A percentile compares a stretch with the other conserved stretches of the same genome.
phyloP scores from a whole-genome alignment of 92 coral and sea anemone genomes.

The Siderastrea siderea region DNA sequence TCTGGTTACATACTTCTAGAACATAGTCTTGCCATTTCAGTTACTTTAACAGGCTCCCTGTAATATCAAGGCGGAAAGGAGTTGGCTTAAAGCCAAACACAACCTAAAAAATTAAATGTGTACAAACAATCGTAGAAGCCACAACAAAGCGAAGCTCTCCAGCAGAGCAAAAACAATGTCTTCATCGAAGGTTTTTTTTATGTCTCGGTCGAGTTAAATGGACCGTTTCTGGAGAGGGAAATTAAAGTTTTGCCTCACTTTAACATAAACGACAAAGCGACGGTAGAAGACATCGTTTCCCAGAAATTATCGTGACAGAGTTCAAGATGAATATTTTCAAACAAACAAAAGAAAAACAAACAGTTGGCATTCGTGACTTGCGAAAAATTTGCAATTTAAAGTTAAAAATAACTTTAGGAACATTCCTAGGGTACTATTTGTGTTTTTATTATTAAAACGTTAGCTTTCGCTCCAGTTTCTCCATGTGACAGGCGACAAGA shows the following conservation, averaged over 20 bases:
- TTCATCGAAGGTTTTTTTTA: neutral
- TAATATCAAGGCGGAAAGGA: neutral
- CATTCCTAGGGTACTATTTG: conserved; percentile 31
- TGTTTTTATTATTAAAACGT: neutral
- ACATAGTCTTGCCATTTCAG: neutral
- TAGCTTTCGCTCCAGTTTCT: neutral
- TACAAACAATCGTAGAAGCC: neutral
- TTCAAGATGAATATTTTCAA: neutral
- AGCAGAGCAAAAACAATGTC: neutral
- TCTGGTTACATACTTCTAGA: too few species aligned
- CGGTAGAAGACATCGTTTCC: neutral
- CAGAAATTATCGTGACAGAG: neutral
- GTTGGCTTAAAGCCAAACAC: neutral
- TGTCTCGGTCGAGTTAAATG: neutral
- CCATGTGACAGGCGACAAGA: neutral
- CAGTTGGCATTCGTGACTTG: neutral
- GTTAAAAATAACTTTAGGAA: conserved; percentile 11
- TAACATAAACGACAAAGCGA: neutral
- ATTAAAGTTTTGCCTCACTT: too few species aligned
- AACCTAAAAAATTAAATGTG: neutral
- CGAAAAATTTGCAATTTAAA: neutral
- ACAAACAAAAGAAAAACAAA: neutral
- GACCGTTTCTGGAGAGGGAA: neutral
- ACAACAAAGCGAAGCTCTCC: conserved; percentile 1
- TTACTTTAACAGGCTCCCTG: neutral